Conservation (phyloP, 2,113 vertebrate genomes). For the Sorex araneus region DNA sequence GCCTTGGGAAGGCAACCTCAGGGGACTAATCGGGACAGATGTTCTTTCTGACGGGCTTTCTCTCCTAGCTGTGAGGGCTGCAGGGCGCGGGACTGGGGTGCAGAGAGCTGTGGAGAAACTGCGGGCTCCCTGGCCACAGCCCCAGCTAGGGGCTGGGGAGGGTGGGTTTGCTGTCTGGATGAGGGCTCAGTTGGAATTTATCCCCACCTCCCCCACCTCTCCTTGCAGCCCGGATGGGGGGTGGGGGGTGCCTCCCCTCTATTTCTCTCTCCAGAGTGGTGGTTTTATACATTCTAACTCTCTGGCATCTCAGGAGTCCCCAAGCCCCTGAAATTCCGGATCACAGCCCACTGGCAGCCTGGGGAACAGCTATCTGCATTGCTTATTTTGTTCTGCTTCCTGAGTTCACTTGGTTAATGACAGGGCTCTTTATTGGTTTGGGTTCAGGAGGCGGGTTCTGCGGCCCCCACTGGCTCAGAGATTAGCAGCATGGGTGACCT, state of each 20-base stretch:
- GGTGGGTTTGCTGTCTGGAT: neutral
- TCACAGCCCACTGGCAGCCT: neutral
- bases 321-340: neutral
- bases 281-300: neutral
- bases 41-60: neutral
- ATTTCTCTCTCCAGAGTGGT: slow-evolving; percentile 20
- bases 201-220: neutral
- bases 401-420: neutral
- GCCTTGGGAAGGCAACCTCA: neutral
- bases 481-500: neutral
- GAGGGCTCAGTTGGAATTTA: neutral
- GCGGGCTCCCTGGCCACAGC: fast-evolving
- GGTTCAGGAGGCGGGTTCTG: fast-evolving
- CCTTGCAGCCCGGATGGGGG: neutral
- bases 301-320: neutral
- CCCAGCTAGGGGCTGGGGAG: fast-evolving
- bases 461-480: neutral
- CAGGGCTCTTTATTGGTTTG: neutral
- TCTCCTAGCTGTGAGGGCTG: neutral
- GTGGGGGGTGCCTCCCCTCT: neutral
- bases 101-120: neutral
- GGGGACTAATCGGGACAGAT: neutral
- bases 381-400: slow-evolving; percentile 1
- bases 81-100: neutral
- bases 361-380: neutral